These are phyloP conservation scores for Ornithoptera alexandrae DNA, from an alignment of 2,888 invertebrate species.

Conservation along the genomic window DNA sequence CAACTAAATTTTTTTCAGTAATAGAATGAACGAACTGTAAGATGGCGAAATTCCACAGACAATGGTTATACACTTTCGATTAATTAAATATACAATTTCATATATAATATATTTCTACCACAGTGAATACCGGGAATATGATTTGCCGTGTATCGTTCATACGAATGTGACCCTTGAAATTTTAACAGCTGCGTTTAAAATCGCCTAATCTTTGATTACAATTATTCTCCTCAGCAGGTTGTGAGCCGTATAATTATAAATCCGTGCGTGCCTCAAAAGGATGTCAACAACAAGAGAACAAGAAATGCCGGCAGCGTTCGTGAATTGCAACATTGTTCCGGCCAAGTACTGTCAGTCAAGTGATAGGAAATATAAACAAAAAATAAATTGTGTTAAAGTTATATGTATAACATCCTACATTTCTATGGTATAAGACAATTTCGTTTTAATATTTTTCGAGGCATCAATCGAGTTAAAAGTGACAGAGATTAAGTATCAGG, in stretches of 20 bases:
- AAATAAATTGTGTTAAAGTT: too few species aligned
- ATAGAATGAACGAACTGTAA: too few species aligned
- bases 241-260: constrained; percentile 21
- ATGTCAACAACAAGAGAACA: constrained; percentile 34
- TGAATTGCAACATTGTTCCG: constrained; percentile 37
- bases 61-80: too few species aligned
- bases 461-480: too few species aligned
- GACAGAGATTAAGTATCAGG: too few species aligned
- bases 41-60: too few species aligned
- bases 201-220: constrained; percentile 1
- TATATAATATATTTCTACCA: too few species aligned
- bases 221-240: constrained; percentile 1
- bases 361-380: constrained; percentile 54
- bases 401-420: too few species aligned
- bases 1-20: too few species aligned
- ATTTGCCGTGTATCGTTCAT: not conserved
- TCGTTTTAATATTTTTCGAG: too few species aligned
- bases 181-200: constrained; percentile 1
- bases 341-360: constrained; percentile 39
- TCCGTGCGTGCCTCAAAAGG: constrained; percentile 16
- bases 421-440: too few species aligned
- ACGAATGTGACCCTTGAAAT: constrained; percentile 4
- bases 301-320: constrained; percentile 36
- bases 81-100: too few species aligned
- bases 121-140: not conserved